Conservation (phyloP, 2,888 invertebrate genomes). For the Hemaris fuciformis region DNA sequence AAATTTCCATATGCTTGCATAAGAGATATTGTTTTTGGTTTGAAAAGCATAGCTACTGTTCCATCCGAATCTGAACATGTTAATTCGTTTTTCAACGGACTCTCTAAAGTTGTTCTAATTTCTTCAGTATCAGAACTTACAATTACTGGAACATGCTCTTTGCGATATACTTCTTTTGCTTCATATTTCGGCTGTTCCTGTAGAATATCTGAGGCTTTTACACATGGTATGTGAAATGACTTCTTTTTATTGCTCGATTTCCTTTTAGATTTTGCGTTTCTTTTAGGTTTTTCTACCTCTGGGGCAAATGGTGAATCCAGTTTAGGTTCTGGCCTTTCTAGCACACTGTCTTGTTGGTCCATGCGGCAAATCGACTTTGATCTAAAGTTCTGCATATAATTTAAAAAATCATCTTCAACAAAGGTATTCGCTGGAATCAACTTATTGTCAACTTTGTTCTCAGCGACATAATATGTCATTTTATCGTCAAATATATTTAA, state of each 20-base stretch:
- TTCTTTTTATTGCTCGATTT: conserved; percentile 17
- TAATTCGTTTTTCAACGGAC: conserved; percentile 28
- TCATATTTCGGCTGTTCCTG: conserved; percentile 32
- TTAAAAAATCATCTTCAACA: neutral
- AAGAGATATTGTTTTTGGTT: conserved; percentile 47
- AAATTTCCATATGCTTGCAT: conserved; percentile 47
- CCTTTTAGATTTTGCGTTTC: neutral
- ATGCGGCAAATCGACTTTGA: neutral
- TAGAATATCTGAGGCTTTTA: conserved; percentile 45
- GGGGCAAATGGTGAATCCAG: too few relatives aligned
- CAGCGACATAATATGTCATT: neutral
- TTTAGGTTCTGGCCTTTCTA: conserved; percentile 19
- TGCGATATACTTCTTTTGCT: conserved; percentile 25
- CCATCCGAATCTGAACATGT: conserved; percentile 35
- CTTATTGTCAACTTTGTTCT: neutral
- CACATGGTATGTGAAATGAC: conserved; percentile 45
- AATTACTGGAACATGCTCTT: conserved; percentile 17
- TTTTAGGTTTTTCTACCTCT: neutral
- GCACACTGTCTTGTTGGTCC: neutral
- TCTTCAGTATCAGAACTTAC: conserved; percentile 24
- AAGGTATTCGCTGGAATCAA: neutral
- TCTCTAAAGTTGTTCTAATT: conserved; percentile 28
- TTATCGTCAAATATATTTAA: neutral
- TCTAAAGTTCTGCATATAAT: neutral
- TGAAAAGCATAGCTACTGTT: conserved; percentile 42